A percentile compares a stretch with the other conserved stretches of the same genome.
phyloP scores from a whole-genome alignment of 2,113 vertebrate genomes.

The Anolis carolinensis region DNA sequence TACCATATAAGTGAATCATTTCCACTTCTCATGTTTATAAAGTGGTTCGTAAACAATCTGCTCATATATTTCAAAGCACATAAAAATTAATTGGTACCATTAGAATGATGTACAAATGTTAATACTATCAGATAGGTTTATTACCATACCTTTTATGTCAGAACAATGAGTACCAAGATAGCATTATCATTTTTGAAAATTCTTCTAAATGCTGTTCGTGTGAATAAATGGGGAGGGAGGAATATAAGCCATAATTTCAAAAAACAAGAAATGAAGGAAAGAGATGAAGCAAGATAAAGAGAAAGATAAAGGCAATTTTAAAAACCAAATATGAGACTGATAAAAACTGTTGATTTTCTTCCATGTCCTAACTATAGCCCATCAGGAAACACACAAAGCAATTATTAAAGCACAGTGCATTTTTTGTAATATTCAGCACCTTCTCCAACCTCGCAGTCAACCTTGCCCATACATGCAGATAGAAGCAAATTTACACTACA shows the following conservation, averaged over 20 bases:
- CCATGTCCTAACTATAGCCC: conserved; percentile 1
- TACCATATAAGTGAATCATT: conserved; percentile 19
- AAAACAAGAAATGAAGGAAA: background rate
- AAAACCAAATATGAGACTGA: conserved; percentile 23
- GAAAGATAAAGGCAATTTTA: accelerated
- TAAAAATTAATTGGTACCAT: conserved; percentile 33
- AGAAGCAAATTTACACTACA: conserved; percentile 27
- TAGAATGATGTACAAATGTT: conserved; percentile 20
- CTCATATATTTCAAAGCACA: conserved; percentile 34
- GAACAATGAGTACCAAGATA: conserved; percentile 20
- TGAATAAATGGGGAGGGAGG: background rate
- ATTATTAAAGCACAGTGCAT: background rate
- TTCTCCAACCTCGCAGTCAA: background rate
- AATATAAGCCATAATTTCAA: background rate
- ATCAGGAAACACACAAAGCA: background rate
- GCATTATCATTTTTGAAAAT: background rate
- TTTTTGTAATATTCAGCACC: background rate
- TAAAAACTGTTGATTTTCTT: background rate
- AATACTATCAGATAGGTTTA: conserved; percentile 26
- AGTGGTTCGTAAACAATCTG: conserved; percentile 26
- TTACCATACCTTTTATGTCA: conserved; percentile 22
- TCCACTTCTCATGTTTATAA: conserved; percentile 27
- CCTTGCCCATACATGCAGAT: conserved; percentile 17
- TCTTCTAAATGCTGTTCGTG: background rate
- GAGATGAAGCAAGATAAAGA: background rate